Conservation (phyloP, 2,888 invertebrate species). For the Pyralis farinalis region DNA sequence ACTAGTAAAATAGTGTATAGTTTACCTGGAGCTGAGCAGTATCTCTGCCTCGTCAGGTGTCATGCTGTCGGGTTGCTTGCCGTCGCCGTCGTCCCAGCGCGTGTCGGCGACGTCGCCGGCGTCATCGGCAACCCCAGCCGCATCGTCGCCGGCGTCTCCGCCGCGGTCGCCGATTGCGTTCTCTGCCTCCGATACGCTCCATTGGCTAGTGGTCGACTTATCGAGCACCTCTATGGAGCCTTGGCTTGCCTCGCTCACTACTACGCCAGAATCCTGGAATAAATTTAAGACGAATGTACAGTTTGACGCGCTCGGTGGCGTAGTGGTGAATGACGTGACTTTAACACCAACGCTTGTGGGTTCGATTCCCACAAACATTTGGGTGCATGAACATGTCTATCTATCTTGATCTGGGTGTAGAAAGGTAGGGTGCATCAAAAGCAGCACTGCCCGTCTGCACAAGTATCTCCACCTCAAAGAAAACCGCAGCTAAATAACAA, state of each 20-base stretch:
- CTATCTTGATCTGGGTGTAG: too few relatives aligned
- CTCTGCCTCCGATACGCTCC: constrained; percentile 75
- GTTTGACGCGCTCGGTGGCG: too few relatives aligned
- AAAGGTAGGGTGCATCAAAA: too few relatives aligned
- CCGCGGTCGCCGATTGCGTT: constrained; percentile 71
- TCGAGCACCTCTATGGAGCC: constrained; percentile 80
- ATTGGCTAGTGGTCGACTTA: constrained; percentile 79
- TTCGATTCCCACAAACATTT: too few relatives aligned
- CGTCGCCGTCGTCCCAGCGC: constrained; percentile 44
- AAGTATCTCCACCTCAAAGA: too few relatives aligned
- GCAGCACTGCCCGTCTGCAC: too few relatives aligned
- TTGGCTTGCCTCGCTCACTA: constrained; percentile 76
- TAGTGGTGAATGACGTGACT: too few relatives aligned
- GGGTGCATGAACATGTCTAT: too few relatives aligned
- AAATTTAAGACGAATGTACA: too few relatives aligned
- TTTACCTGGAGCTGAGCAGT: constrained; percentile 90
- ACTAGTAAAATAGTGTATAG: background rate
- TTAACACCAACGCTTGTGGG: too few relatives aligned
- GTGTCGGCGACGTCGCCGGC: constrained; percentile 29
- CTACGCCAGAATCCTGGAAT: constrained; percentile 73
- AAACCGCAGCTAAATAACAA: too few relatives aligned
- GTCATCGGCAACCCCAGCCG: constrained; percentile 43
- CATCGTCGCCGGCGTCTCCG: constrained; percentile 43
- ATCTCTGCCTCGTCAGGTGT: constrained; percentile 94
- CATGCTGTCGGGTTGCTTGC: constrained; percentile 80